A percentile compares a stretch with the other conserved stretches of the same genome.
phyloP scores from a whole-genome alignment of 2,797 vertebrate genomes.

The Vireo griseus region DNA sequence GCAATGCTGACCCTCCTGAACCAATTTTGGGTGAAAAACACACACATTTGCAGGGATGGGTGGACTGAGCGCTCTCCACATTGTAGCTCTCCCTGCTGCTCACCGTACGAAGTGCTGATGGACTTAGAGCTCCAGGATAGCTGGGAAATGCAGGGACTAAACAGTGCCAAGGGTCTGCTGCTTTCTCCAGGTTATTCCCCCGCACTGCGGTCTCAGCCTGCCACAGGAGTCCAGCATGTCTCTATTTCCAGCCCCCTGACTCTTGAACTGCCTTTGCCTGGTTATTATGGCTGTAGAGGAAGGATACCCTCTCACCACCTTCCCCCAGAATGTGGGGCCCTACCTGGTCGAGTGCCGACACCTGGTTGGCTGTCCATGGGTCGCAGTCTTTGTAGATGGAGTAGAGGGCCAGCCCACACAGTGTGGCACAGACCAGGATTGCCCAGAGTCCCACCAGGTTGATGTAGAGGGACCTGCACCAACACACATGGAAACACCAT shows the following conservation, averaged over 20 bases:
- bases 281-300: not conserved
- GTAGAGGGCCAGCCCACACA: slow-evolving; percentile 86
- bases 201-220: not conserved
- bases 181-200: not conserved
- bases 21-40: not conserved
- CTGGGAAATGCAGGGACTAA: not conserved
- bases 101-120: not conserved
- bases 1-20: not conserved
- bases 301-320: not conserved
- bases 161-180: not conserved
- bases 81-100: not conserved
- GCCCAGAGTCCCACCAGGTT: slow-evolving; percentile 88
- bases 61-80: accelerated
- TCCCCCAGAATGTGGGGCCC: not conserved
- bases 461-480: slow-evolving; percentile 85
- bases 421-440: slow-evolving; percentile 78
- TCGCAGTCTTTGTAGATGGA: slow-evolving; percentile 91
- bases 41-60: not conserved
- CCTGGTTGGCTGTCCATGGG: slow-evolving; percentile 81
- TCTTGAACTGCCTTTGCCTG: not conserved
- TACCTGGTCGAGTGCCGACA: slow-evolving; percentile 90
- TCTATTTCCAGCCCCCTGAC: not conserved
- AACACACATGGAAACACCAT: not conserved
- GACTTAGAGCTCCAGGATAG: not conserved
- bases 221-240: accelerated